Evolutionary conservation across 2,113 vertebrate species (phyloP).

Genomic region (Colossoma macropomum): DNA sequence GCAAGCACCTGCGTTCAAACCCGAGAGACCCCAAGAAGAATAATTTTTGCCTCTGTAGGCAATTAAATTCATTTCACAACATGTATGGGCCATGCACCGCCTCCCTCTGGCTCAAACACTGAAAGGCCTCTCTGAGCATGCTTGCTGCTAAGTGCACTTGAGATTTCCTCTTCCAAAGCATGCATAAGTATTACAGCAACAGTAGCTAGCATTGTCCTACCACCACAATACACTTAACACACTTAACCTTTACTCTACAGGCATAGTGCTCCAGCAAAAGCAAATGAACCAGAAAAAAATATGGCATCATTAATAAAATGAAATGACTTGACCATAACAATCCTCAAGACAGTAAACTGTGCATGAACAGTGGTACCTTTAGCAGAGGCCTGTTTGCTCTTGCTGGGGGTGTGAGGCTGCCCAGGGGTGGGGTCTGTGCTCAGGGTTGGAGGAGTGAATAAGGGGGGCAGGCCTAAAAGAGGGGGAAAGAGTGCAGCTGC

Average conservation of each 20-base stretch:
- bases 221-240: background rate
- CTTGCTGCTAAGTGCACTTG: conserved; percentile 4
- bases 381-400: conserved; percentile 74
- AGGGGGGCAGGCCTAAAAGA: conserved; percentile 85
- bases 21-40: background rate
- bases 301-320: background rate
- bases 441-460: conserved; percentile 83
- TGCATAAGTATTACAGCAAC: background rate
- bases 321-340: background rate
- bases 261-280: background rate
- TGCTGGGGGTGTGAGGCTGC: conserved; percentile 81
- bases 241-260: background rate
- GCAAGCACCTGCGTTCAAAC: conserved; percentile 34
- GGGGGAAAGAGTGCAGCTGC: conserved; percentile 87
- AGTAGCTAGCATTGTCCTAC: background rate
- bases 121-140: conserved; percentile 4
- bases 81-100: background rate
- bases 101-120: background rate
- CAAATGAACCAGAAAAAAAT: background rate
- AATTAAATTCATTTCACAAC: conserved; percentile 50
- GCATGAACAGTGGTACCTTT: conserved; percentile 72
- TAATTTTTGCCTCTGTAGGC: conserved; percentile 42
- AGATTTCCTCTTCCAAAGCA: background rate
- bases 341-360: background rate
- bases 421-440: conserved; percentile 80